Percentiles rank a stretch among this genome's conserved stretches.
phyloP scores from a whole-genome alignment of 1,140 invertebrate genomes.

The Heliconius hermathena region DNA sequence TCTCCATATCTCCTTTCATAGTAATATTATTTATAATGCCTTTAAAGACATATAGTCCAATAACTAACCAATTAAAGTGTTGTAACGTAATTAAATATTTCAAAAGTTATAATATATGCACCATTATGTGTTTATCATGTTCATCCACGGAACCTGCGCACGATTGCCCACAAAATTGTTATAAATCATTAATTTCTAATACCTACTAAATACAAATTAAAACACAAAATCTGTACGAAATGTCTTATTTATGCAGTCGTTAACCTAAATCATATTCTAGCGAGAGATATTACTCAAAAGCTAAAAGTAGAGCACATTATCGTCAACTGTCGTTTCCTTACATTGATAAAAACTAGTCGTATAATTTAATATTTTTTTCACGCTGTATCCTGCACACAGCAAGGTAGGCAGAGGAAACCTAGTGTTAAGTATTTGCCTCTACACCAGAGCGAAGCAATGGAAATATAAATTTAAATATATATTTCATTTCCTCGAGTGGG shows the following conservation, averaged over 20 bases:
- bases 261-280: conserved; percentile 2
- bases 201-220: not conserved
- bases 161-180: not conserved
- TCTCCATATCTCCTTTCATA: not conserved
- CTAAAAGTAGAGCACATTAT: not conserved
- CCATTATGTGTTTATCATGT: not conserved
- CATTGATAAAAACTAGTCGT: too few relatives aligned
- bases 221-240: not conserved
- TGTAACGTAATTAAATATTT: not conserved
- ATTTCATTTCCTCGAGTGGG: too few relatives aligned
- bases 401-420: too few relatives aligned
- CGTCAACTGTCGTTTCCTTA: not conserved
- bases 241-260: not conserved
- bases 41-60: too few relatives aligned
- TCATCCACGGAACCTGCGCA: not conserved
- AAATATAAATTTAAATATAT: too few relatives aligned
- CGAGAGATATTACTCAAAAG: not conserved
- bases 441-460: too few relatives aligned
- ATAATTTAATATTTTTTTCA: too few relatives aligned
- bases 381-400: too few relatives aligned
- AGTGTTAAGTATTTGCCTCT: too few relatives aligned
- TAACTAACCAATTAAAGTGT: not conserved
- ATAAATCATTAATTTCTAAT: conserved; percentile 6
- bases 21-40: too few relatives aligned
- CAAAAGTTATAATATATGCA: not conserved